Conservation (phyloP, 2,888 invertebrate species). For the Silvanus unidentatus region DNA sequence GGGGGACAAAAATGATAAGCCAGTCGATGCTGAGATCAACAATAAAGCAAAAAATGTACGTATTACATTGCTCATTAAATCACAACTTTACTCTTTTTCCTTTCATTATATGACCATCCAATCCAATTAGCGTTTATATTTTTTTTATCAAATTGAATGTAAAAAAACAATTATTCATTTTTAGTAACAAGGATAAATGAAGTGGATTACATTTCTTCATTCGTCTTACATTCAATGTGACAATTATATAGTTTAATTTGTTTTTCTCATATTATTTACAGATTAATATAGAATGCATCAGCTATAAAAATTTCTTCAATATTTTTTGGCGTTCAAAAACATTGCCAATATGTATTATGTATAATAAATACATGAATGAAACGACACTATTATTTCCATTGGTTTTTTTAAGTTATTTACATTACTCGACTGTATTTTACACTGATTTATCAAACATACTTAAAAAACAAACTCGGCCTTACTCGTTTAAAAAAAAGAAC, state of each 20-base stretch:
- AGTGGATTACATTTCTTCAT: slow-evolving; percentile 7
- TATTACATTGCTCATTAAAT: slow-evolving; percentile 39
- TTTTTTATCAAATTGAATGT: slow-evolving; percentile 21
- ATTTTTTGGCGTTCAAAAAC: slow-evolving; percentile 32
- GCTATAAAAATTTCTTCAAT: slow-evolving; percentile 30
- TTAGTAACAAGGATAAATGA: slow-evolving; percentile 15
- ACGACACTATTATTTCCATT: slow-evolving; percentile 19
- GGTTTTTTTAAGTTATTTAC: slow-evolving; percentile 21
- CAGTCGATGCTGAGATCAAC: slow-evolving; percentile 44
- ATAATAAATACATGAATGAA: slow-evolving; percentile 18
- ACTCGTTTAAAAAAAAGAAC: slow-evolving; percentile 27
- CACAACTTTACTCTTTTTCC: slow-evolving; percentile 31
- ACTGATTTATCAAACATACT: slow-evolving; percentile 21
- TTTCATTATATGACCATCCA: too few species aligned
- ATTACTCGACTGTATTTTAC: slow-evolving; percentile 25
- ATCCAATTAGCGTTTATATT: slow-evolving; percentile 3
- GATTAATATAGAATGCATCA: slow-evolving; percentile 20
- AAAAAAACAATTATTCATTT: background rate
- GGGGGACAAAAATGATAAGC: slow-evolving; percentile 16
- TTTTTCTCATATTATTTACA: slow-evolving; percentile 12
- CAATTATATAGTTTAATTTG: slow-evolving; percentile 7
- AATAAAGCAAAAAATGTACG: slow-evolving; percentile 34
- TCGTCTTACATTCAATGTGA: slow-evolving; percentile 17
- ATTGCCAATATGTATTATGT: slow-evolving; percentile 21
- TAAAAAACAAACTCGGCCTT: slow-evolving; percentile 30